Conservation (phyloP, 1,140 invertebrate genomes). For the Diorhabda sublineata region DNA sequence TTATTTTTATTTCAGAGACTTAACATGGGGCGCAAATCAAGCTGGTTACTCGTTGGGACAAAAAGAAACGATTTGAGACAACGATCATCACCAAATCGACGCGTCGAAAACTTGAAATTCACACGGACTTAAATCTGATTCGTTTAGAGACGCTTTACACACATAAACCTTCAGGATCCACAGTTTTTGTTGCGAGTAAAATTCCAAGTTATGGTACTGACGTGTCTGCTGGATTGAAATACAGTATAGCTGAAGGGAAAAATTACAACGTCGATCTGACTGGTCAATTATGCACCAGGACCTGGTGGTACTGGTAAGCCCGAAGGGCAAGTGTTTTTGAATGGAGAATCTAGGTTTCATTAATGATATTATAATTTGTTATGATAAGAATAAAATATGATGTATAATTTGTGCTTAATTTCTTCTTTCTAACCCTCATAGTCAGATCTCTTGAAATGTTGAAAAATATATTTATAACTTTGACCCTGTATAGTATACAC, state of each 20-base stretch:
- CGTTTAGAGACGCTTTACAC: background rate
- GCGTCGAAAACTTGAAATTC: background rate
- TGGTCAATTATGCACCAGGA: slow-evolving; percentile 22
- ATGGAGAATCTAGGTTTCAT: slow-evolving; percentile 13
- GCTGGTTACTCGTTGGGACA: background rate
- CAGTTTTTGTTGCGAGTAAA: background rate
- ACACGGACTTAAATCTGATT: slow-evolving; percentile 5
- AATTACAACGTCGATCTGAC: slow-evolving; percentile 19
- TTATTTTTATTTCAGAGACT: background rate
- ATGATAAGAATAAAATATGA: too few species aligned
- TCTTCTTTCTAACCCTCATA: too few species aligned
- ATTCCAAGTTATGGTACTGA: slow-evolving; percentile 1
- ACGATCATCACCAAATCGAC: background rate
- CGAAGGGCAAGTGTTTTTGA: slow-evolving; percentile 16
- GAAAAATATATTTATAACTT: too few species aligned
- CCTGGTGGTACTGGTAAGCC: slow-evolving; percentile 12
- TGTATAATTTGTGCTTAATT: too few species aligned
- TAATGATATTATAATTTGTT: background rate
- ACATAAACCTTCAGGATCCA: background rate
- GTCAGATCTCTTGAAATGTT: too few species aligned
- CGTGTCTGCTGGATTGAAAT: background rate
- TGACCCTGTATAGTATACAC: too few species aligned
- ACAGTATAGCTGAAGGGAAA: background rate
- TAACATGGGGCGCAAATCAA: background rate
- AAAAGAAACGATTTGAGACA: background rate